These are phyloP conservation scores for Bradysia coprophila DNA, from an alignment of 1,140 invertebrate genomes.

Conservation along the genomic window DNA sequence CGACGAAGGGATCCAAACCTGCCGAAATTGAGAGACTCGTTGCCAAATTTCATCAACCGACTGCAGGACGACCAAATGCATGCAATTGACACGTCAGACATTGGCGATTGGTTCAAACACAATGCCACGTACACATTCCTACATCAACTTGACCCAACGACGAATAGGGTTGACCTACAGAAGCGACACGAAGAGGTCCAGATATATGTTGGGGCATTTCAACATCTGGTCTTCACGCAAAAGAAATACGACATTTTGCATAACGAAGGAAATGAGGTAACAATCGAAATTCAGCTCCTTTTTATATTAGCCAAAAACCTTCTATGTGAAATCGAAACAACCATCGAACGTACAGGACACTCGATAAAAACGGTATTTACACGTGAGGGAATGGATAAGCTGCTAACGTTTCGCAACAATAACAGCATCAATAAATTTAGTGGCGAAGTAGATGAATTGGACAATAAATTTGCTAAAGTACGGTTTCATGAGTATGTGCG, in stretches of 20 bases:
- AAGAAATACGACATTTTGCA: neutral
- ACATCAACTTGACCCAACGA: too few species aligned
- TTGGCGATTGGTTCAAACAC: too few species aligned
- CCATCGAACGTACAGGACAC: neutral
- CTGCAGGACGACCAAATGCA: too few species aligned
- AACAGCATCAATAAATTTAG: neutral
- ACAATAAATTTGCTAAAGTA: neutral
- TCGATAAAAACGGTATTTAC: neutral
- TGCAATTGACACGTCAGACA: too few species aligned
- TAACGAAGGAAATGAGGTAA: neutral
- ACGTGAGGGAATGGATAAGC: neutral
- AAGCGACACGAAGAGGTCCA: neutral
- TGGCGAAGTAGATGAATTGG: neutral
- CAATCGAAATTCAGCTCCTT: neutral
- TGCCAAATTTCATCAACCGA: too few species aligned
- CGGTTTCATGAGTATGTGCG: neutral
- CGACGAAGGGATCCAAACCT: too few species aligned
- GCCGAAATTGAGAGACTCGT: too few species aligned
- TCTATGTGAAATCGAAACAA: conserved; percentile 1
- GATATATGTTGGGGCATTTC: conserved; percentile 1
- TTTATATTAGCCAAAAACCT: neutral
- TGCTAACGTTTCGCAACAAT: neutral
- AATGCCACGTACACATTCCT: too few species aligned
- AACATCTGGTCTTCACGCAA: neutral
- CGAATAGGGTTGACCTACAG: neutral